A percentile compares a stretch with the other conserved stretches of the same genome.
Conservation (phyloP, 2,888 invertebrate species). For the Pardosa pseudoannulata region DNA sequence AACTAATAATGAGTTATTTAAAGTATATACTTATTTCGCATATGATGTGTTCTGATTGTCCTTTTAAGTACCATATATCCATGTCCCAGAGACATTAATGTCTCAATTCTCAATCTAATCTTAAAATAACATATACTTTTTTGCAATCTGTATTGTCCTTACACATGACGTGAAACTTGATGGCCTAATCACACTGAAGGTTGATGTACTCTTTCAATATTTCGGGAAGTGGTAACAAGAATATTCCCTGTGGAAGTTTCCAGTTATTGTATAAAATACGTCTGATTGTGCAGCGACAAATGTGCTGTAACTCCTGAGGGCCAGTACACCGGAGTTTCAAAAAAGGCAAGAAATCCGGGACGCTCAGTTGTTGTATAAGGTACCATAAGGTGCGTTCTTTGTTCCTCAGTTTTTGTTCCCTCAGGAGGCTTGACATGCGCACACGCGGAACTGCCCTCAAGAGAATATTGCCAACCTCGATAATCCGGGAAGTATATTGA, state of each 20-base stretch:
- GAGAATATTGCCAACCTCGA: constrained; percentile 26
- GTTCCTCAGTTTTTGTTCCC: constrained; percentile 12
- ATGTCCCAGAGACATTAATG: too few species aligned
- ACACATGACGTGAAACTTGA: too few species aligned
- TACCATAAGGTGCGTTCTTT: background rate
- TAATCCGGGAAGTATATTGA: background rate
- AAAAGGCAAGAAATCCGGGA: background rate
- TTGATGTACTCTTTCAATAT: constrained; percentile 26
- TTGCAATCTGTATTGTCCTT: too few species aligned
- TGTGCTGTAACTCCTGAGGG: constrained; percentile 39
- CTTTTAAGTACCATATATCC: too few species aligned
- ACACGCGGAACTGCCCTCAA: constrained; percentile 35
- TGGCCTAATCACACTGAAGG: constrained; percentile 24
- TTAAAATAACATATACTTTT: too few species aligned
- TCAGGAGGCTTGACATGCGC: background rate
- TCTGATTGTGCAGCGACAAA: constrained; percentile 35
- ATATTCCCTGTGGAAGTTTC: constrained; percentile 46
- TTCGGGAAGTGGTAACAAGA: constrained; percentile 14
- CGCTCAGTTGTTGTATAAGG: background rate
- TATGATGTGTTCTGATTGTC: too few species aligned
- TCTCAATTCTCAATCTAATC: too few species aligned
- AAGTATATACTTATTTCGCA: too few species aligned
- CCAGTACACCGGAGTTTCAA: constrained; percentile 18
- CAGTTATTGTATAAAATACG: constrained; percentile 35
- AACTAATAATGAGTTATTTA: too few species aligned